Evolutionary conservation across 2,797 vertebrate species (phyloP).

Genomic region (Phaenicophaeus curvirostris): DNA sequence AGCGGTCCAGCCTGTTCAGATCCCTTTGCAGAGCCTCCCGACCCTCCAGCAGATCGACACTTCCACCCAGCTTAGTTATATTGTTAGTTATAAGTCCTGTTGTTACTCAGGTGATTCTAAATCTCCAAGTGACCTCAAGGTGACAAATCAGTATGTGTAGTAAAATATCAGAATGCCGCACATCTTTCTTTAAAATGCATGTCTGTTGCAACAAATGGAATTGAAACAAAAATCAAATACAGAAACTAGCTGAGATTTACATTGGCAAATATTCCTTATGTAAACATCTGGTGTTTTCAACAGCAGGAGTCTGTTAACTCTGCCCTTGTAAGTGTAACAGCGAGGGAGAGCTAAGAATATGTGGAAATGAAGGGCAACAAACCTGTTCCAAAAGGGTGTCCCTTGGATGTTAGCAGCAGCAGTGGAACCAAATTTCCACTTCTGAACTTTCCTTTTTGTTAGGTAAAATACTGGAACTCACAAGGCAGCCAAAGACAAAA

Average conservation of each 20-base stretch:
- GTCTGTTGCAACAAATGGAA: background rate
- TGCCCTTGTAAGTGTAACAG: fast-evolving
- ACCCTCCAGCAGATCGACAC: no score
- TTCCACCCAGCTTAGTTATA: no score
- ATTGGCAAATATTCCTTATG: background rate
- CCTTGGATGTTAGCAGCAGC: background rate
- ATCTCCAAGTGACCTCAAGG: background rate
- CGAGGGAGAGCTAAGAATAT: background rate
- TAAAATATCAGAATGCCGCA: background rate
- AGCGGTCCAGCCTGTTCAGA: no score
- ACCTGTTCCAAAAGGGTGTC: background rate
- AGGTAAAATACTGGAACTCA: background rate
- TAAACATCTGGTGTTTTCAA: background rate
- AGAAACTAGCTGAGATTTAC: slow-evolving; percentile 1
- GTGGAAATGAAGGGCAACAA: background rate
- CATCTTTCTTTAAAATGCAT: background rate
- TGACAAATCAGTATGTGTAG: background rate
- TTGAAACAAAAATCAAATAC: slow-evolving; percentile 1
- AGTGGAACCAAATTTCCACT: background rate
- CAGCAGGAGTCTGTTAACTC: background rate
- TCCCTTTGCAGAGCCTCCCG: no score
- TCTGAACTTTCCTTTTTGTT: background rate
- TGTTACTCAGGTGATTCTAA: background rate
- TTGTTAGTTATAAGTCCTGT: background rate
- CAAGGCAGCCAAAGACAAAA: background rate